Conservation (phyloP, 92 coral and sea anemone genomes). For the Bergia puertoricense region DNA sequence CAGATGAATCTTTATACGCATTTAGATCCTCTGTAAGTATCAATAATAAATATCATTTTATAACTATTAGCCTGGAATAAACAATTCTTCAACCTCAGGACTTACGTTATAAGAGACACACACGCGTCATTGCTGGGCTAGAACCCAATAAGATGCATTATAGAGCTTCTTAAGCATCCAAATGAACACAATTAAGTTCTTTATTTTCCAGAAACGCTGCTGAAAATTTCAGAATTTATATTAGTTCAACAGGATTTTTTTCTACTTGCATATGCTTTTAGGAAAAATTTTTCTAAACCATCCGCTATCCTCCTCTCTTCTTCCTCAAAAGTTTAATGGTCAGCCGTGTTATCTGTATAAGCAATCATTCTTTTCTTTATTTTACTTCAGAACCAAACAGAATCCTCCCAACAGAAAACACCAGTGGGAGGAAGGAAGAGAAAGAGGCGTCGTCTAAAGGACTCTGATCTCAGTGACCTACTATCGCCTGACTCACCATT, state of each 20-base stretch:
- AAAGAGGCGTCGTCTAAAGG: slow-evolving; percentile 89
- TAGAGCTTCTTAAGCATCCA: too few species aligned
- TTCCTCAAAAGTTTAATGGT: background rate
- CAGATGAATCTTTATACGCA: slow-evolving; percentile 90
- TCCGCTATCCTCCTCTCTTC: too few species aligned
- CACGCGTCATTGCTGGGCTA: too few species aligned
- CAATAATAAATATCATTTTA: background rate
- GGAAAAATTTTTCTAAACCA: too few species aligned
- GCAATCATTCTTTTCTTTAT: background rate
- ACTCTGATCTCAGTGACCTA: slow-evolving; percentile 91
- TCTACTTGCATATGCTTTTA: too few species aligned
- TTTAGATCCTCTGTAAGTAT: slow-evolving; percentile 68
- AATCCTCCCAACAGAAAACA: slow-evolving; percentile 56
- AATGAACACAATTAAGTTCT: too few species aligned
- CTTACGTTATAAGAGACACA: background rate
- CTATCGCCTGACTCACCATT: slow-evolving; percentile 95
- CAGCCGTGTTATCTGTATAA: too few species aligned
- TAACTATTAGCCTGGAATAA: background rate
- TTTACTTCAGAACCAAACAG: slow-evolving; percentile 50
- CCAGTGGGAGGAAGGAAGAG: slow-evolving; percentile 75
- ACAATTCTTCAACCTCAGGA: background rate
- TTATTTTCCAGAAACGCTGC: too few species aligned
- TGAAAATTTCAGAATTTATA: too few species aligned
- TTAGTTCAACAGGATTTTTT: too few species aligned
- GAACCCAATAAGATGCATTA: too few species aligned